These are phyloP conservation scores for Chlorops oryzae DNA, from an alignment of 1,140 invertebrate species.

Conservation along the genomic window DNA sequence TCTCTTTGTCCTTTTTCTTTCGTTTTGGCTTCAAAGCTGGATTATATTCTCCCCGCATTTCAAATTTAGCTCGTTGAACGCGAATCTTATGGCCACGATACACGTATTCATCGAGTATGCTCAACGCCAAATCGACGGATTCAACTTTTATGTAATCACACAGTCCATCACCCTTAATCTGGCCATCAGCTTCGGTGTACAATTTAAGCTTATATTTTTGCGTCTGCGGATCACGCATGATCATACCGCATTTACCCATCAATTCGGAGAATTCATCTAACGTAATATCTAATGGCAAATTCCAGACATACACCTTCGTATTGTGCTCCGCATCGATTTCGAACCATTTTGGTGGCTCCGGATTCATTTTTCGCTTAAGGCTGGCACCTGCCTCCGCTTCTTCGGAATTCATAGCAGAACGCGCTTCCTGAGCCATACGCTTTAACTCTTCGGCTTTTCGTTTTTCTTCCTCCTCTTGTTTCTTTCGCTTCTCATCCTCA, in stretches of 20 bases:
- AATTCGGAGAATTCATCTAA: conserved; percentile 85
- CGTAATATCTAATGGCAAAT: conserved; percentile 83
- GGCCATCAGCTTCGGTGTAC: conserved; percentile 77
- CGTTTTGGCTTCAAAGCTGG: conserved; percentile 88
- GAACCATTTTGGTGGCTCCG: conserved; percentile 74
- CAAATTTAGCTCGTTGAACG: conserved; percentile 91
- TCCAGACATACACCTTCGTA: conserved; percentile 94
- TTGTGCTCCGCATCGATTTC: conserved; percentile 87
- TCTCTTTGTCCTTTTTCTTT: conserved; percentile 84
- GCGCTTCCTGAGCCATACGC: conserved; percentile 36
- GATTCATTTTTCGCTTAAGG: conserved; percentile 47
- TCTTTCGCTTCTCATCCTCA: conserved; percentile 29
- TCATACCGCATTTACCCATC: conserved; percentile 94
- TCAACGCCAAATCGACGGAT: conserved; percentile 88
- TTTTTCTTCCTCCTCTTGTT: conserved; percentile 28
- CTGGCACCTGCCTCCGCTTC: conserved; percentile 29
- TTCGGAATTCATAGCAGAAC: conserved; percentile 14
- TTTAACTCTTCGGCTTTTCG: conserved; percentile 32
- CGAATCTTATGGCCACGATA: conserved; percentile 71
- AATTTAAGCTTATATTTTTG: conserved; percentile 91
- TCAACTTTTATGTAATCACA: conserved; percentile 97
- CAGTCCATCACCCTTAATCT: conserved; percentile 91
- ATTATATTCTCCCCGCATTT: conserved; percentile 93
- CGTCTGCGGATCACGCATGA: conserved; percentile 78
- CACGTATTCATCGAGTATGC: conserved; percentile 85